Percentiles rank a stretch among this genome's conserved stretches.
These are phyloP conservation scores for Gastrophysa polygoni DNA, from an alignment of 2,888 invertebrate species.

Conservation along the genomic window DNA sequence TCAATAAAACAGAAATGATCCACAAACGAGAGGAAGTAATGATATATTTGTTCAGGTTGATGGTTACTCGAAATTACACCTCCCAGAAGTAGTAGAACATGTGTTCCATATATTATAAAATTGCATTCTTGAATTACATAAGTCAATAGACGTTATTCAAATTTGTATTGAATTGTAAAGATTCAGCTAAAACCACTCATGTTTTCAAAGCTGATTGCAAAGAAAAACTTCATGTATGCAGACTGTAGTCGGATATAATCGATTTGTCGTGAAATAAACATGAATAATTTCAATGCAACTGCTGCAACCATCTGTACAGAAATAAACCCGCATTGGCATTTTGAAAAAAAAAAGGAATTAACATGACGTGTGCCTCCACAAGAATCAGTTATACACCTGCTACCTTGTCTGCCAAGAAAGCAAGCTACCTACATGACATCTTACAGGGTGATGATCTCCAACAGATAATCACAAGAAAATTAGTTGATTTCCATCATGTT, in stretches of 20 bases:
- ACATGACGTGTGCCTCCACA: not conserved
- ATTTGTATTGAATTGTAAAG: no score
- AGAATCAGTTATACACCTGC: not conserved
- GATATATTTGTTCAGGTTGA: constrained; percentile 14
- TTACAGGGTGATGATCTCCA: not conserved
- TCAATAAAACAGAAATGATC: constrained; percentile 12
- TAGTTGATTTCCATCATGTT: no score
- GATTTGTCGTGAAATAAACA: not conserved
- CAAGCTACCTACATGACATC: not conserved
- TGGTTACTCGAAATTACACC: not conserved
- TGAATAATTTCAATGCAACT: not conserved
- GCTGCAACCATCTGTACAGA: not conserved
- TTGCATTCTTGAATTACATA: no score
- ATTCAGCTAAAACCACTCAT: no score
- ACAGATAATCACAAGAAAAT: no score
- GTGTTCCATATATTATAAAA: no score
- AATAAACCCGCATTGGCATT: not conserved
- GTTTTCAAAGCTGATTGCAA: no score
- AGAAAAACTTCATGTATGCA: no score
- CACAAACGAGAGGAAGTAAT: constrained; percentile 5
- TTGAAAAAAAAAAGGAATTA: not conserved
- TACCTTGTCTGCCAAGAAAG: not conserved
- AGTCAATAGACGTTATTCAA: no score
- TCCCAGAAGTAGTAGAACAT: not conserved
- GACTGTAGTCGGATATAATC: no score